Evolutionary conservation across 1,140 invertebrate genomes (phyloP), one percentile per base, ranked within the genome.

Genomic region (Panagrolaimus sp.): DNA sequence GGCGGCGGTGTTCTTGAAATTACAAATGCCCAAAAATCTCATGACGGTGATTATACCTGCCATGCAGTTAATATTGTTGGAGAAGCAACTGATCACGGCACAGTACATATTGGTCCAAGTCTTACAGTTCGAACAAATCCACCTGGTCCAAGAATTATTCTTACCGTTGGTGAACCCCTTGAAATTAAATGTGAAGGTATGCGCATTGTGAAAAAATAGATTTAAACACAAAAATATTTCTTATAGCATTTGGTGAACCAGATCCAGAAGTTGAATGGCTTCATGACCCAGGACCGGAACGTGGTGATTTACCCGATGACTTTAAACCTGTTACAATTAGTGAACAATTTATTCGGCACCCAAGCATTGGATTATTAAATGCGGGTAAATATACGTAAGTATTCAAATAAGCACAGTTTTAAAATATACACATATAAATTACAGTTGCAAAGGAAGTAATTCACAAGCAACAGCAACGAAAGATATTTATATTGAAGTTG

Each of bases 181-280:
- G 72, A 83, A 67, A 70, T 82, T 25, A 82, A 76, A 65, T 82
- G 80, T 63, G 78, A 82, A 63, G n/a, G n/a, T n/a, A n/a, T n/a
- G n/a, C n/a, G n/a, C n/a, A n/a, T n/a, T n/a, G n/a, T n/a, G n/a
- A n/a, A n/a, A n/a, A n/a, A n/a, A n/a, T n/a, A n/a, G n/a, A n/a
- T n/a, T n/a, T n/a, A n/a, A n/a, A n/a, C n/a, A n/a, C n/a, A n/a
- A n/a, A n/a, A n/a, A n/a, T n/a, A n/a, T n/a, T n/a, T n/a, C n/a
- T n/a, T n/a, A n/a, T n/a, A n/a, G 71, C 45, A 25, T 73, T 78
- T 63, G 80, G 79, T 45, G 80, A 82, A 38, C 79, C 80, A 14
- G 79, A 81, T 27, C 79, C 79, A n/a, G 80, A 82, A 48, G 79
- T 81, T 20, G 80, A 82, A 79, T 81, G 79, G 79, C 78, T 81